Base-by-base conservation (phyloP, 2,888 invertebrate genomes). In the Aelia acuminata region DNA sequence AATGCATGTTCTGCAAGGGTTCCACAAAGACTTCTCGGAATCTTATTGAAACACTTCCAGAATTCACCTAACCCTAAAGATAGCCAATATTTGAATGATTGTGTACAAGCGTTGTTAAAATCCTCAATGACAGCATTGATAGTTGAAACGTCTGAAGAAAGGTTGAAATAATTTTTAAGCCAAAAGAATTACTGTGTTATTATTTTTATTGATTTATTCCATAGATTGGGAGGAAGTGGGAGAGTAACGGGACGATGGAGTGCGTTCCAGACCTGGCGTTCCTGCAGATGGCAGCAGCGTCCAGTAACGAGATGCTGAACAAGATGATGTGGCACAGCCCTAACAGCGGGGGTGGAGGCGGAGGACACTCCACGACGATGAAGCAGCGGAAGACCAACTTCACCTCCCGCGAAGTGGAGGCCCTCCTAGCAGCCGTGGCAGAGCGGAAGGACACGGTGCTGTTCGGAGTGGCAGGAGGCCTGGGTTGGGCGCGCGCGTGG, bases 311-410 rank as follows among this genome's bases (percentile, higher is more conserved):
- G 57, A 89, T 90, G 88, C 89, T 89, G 48, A 89, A 88, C 87
- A 90, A 90, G 84, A 90, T 90, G 90, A 88, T 89, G 89, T 90
- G 90, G 90, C 88, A 84, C 84, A 47, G 87, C 47, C 15, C 88
- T 0, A 49, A 57, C 39, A 70, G 86, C n/a, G 88, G 89, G 84
- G 53, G 88, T 43, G 84, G 89, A 4, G 39, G 57, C 31, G 84
- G 57, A 20, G 53, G 43, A 22, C 50, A 47, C 50, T 50, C 88
- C 5, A 89, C 89, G 2, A 90, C 87, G 43, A 90, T 91, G 89
- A 91, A 91, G 88, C 91, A 91, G 85, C 88, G 91, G 84, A 91
- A 91, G 89, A 91, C 91, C 50, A 91, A 91, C 90, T 91, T 91
- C 90, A 91, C 91, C 7, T 90, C 91, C 11, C 90, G 91, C 13